Conservation (phyloP, 2,888 invertebrate genomes). For the Dryobota labecula region DNA sequence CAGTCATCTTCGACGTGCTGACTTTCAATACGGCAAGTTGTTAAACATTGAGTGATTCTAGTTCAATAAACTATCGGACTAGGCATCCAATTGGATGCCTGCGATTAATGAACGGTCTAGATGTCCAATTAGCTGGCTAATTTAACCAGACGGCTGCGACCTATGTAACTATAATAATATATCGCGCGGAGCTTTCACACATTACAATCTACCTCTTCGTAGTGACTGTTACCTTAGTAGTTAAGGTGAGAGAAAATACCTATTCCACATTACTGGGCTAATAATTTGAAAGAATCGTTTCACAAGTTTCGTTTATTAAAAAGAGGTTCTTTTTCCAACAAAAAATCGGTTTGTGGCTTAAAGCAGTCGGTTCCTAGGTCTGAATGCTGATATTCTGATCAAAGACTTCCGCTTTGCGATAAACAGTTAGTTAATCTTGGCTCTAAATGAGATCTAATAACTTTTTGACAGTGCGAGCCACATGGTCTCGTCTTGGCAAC, state of each 20-base stretch:
- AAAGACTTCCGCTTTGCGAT: background rate
- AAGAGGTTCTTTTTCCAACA: background rate
- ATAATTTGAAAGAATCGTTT: background rate
- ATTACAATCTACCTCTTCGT: background rate
- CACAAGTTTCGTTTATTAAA: background rate
- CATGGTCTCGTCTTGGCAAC: too few relatives aligned
- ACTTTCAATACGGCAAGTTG: too few relatives aligned
- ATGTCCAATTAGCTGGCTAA: too few relatives aligned
- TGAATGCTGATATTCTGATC: background rate
- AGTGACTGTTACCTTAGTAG: slow-evolving; percentile 14
- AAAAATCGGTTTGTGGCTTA: background rate
- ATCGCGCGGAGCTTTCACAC: background rate
- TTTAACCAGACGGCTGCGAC: too few relatives aligned
- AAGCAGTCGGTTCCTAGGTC: background rate
- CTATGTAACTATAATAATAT: too few relatives aligned
- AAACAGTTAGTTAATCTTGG: background rate
- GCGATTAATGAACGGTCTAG: too few relatives aligned
- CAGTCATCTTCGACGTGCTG: too few relatives aligned
- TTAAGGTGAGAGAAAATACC: background rate
- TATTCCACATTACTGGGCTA: background rate
- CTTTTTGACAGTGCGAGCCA: too few relatives aligned
- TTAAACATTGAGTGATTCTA: too few relatives aligned
- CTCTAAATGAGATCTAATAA: too few relatives aligned
- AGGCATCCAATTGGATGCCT: too few relatives aligned
- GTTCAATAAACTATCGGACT: too few relatives aligned